Evolutionary conservation across 2,888 invertebrate species (phyloP).

Genomic region (Tipula lateralis): DNA sequence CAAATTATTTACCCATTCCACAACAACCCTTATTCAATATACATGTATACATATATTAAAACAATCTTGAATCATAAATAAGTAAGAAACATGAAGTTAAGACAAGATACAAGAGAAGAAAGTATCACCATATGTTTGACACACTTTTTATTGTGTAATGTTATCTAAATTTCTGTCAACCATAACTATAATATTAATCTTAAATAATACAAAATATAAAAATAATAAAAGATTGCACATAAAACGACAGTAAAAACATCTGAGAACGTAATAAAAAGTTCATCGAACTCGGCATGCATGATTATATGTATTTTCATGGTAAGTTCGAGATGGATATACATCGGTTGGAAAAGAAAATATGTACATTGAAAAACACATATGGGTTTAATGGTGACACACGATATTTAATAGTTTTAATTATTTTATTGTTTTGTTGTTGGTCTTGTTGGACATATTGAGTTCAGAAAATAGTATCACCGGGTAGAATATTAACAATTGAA

Average conservation of each 20-base stretch:
- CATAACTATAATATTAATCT: conserved; percentile 27
- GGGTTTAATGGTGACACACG: not conserved
- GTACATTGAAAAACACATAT: not conserved
- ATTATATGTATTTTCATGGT: not conserved
- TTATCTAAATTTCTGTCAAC: conserved; percentile 28
- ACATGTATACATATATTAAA: not conserved
- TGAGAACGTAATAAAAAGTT: not conserved
- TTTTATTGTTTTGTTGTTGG: not conserved
- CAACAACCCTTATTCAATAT: not conserved
- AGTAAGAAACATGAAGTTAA: not conserved
- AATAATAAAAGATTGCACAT: conserved; percentile 19
- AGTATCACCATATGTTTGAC: conserved; percentile 27
- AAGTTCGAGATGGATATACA: not conserved
- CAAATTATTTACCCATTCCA: not conserved
- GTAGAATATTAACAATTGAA: no score
- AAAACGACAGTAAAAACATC: conserved; percentile 16
- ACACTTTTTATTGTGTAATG: conserved; percentile 25
- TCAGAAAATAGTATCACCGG: no score
- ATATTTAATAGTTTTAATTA: not conserved
- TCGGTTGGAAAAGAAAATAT: not conserved
- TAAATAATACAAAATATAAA: conserved; percentile 25
- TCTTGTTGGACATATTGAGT: not conserved
- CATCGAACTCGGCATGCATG: not conserved
- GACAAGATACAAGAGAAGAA: conserved; percentile 24
- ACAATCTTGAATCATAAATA: conserved; percentile 7